Conservation (phyloP, 1,140 invertebrate species). For the Lepidurus packardi region DNA sequence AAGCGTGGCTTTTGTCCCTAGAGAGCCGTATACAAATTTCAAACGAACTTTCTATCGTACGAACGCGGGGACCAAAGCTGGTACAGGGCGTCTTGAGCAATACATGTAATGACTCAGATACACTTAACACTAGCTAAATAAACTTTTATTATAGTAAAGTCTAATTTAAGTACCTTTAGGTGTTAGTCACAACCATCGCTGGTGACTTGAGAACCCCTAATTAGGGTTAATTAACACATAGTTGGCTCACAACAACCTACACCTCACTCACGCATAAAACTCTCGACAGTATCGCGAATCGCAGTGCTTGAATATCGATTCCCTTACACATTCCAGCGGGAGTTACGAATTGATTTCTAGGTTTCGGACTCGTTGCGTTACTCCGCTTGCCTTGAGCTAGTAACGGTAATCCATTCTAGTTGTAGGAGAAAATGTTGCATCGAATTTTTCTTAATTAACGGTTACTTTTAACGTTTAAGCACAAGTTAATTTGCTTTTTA, state of each 20-base stretch:
- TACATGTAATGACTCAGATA: not conserved
- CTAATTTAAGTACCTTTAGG: not conserved
- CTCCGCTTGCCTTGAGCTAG: no score
- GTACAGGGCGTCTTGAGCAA: not conserved
- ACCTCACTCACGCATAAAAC: not conserved
- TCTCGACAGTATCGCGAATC: not conserved
- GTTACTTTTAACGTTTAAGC: not conserved
- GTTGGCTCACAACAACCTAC: not conserved
- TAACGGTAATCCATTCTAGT: no score
- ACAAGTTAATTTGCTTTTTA: not conserved
- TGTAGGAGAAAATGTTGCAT: not conserved
- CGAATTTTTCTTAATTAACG: not conserved
- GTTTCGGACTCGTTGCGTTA: no score
- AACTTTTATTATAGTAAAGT: no score
- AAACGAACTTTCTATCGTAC: slow-evolving; percentile 12
- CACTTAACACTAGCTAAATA: no score
- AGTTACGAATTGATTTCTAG: no score
- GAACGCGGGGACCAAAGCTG: not conserved
- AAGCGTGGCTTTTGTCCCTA: not conserved
- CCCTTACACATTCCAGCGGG: not conserved
- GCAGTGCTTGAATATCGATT: not conserved
- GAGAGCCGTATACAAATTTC: not conserved
- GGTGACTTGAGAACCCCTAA: not conserved
- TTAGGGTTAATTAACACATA: not conserved
- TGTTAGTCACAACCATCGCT: not conserved